Evolutionary conservation across 2,113 vertebrate genomes (phyloP).

Genomic region (Notechis scutatus): DNA sequence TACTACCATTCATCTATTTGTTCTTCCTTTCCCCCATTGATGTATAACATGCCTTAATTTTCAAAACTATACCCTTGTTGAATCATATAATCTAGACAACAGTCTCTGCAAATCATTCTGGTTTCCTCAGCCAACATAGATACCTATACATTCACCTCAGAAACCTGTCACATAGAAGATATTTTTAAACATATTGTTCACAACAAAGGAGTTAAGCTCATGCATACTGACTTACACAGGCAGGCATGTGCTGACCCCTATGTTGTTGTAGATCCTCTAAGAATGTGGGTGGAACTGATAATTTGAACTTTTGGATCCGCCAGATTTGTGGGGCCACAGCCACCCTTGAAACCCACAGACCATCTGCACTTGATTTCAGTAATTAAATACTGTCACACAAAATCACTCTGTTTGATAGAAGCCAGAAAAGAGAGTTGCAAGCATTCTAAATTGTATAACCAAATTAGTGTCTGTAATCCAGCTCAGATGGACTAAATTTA

Average conservation of each 20-base stretch:
- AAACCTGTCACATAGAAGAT: background rate
- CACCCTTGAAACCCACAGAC: background rate
- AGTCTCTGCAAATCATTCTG: background rate
- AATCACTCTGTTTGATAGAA: slow-evolving; percentile 24
- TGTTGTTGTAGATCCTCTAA: background rate
- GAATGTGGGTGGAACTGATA: background rate
- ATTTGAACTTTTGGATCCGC: background rate
- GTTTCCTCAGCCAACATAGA: background rate
- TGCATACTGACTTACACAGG: background rate
- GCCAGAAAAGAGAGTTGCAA: slow-evolving; percentile 25
- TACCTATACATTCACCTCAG: background rate
- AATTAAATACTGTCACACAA: slow-evolving; percentile 2
- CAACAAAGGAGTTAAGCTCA: background rate
- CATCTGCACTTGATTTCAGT: slow-evolving; percentile 12
- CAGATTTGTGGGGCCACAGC: background rate
- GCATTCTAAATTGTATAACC: background rate
- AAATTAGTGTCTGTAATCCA: slow-evolving; percentile 18
- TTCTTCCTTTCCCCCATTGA: background rate
- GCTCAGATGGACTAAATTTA: slow-evolving; percentile 12
- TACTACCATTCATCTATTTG: background rate
- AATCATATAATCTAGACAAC: background rate
- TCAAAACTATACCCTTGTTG: background rate
- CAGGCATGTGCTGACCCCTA: background rate
- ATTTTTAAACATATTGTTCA: background rate
- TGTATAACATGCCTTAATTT: background rate